These are phyloP conservation scores for Eurystomus glaucurus DNA, from an alignment of 2,797 vertebrate species.

Conservation along the genomic window DNA sequence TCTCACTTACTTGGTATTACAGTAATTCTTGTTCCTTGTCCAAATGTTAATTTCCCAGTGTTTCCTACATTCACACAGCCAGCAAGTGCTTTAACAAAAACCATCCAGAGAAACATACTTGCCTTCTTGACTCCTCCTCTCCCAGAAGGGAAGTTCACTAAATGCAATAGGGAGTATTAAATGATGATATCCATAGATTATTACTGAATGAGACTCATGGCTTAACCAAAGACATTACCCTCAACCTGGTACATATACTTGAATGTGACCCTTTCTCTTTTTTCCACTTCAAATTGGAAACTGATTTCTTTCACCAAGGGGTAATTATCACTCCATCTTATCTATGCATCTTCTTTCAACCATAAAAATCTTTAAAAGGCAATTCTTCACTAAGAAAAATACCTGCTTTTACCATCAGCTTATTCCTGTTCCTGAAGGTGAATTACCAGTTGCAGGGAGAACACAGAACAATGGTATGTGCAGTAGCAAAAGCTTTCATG, in stretches of 20 bases:
- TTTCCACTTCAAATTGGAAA: neutral
- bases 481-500: neutral
- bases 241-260: neutral
- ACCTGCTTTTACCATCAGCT: neutral
- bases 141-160: neutral
- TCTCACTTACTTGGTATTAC: conserved; percentile 46
- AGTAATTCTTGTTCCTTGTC: conserved; percentile 1
- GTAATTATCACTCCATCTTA: neutral
- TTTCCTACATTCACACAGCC: neutral
- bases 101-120: neutral
- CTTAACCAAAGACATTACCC: neutral
- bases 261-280: neutral
- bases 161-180: neutral
- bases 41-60: neutral
- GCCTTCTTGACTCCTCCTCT: neutral
- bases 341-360: neutral
- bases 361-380: neutral
- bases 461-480: neutral
- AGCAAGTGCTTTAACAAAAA: conserved; percentile 36
- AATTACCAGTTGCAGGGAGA: neutral
- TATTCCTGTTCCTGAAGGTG: neutral
- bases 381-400: neutral
- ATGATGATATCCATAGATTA: neutral
- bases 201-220: neutral
- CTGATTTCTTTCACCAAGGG: neutral